Percentiles rank a stretch among this genome's conserved stretches.
Conservation (phyloP, 2,113 vertebrate species). For the Lycaon pictus region DNA sequence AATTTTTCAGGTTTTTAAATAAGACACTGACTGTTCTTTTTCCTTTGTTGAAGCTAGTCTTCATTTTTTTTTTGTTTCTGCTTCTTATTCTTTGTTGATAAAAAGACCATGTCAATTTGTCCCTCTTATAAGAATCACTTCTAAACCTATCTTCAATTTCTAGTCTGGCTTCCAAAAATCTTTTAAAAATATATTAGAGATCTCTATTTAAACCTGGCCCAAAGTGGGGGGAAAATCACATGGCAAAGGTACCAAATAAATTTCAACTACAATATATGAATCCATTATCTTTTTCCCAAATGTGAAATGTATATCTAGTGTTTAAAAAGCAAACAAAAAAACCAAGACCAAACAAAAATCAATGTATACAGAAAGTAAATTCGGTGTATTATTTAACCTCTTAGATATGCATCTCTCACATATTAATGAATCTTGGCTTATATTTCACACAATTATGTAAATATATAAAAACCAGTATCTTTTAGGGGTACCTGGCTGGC, state of each 20-base stretch:
- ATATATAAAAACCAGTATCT: background rate
- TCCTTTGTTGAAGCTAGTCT: background rate
- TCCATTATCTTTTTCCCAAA: background rate
- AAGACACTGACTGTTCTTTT: slow-evolving; percentile 45
- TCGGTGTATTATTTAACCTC: background rate
- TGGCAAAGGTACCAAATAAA: background rate
- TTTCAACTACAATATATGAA: background rate
- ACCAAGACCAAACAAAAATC: background rate
- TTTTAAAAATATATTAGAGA: background rate
- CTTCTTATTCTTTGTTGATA: background rate
- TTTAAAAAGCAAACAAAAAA: background rate
- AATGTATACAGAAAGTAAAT: background rate
- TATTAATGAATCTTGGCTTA: background rate
- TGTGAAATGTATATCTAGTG: background rate
- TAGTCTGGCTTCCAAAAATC: background rate
- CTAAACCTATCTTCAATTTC: background rate
- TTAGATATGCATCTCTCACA: background rate
- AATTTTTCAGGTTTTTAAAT: slow-evolving; percentile 60
- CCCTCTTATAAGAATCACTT: slow-evolving; percentile 1
- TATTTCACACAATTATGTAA: background rate
- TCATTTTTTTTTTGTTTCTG: slow-evolving; percentile 28
- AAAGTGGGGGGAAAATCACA: background rate
- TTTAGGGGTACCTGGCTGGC: background rate
- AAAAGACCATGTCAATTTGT: background rate
- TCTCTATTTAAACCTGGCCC: background rate